Conservation (phyloP, 2,888 invertebrate genomes). For the Philereme transversata region DNA sequence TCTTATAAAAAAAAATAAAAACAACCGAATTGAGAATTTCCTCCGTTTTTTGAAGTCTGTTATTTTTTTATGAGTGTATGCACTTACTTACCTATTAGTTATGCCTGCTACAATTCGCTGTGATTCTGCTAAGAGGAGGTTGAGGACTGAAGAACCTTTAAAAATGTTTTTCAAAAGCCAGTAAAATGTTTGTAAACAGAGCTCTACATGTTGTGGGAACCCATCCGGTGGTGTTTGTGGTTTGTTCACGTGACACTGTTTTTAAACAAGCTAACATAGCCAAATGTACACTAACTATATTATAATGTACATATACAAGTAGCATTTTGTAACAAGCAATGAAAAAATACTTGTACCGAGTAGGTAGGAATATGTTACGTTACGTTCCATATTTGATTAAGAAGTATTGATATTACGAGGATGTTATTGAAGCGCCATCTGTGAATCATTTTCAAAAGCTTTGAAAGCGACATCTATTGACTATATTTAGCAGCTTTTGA, state of each 20-base stretch:
- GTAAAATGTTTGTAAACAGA: slow-evolving; percentile 27
- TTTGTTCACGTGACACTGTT: slow-evolving; percentile 18
- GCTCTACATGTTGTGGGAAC: slow-evolving; percentile 21
- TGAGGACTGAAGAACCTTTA: slow-evolving; percentile 7
- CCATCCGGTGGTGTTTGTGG: slow-evolving; percentile 27
- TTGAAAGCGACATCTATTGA: slow-evolving; percentile 25
- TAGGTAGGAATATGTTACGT: no score
- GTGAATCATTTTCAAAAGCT: no score
- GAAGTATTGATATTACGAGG: no score
- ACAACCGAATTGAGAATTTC: no score
- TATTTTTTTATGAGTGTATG: background rate
- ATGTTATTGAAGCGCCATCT: no score
- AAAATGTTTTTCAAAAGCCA: slow-evolving; percentile 24
- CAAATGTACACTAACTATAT: no score
- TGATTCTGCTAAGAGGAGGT: slow-evolving; percentile 1
- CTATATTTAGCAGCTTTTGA: background rate
- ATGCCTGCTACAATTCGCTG: background rate
- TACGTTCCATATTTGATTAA: no score
- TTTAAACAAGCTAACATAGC: slow-evolving; percentile 1
- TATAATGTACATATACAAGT: no score
- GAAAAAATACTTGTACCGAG: no score
- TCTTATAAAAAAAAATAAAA: no score
- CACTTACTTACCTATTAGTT: background rate
- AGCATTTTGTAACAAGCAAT: no score
- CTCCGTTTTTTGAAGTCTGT: background rate